Percentiles rank a stretch among this genome's conserved stretches.
Conservation (phyloP, 2,113 vertebrate species). For the Dasyornis broadbenti region DNA sequence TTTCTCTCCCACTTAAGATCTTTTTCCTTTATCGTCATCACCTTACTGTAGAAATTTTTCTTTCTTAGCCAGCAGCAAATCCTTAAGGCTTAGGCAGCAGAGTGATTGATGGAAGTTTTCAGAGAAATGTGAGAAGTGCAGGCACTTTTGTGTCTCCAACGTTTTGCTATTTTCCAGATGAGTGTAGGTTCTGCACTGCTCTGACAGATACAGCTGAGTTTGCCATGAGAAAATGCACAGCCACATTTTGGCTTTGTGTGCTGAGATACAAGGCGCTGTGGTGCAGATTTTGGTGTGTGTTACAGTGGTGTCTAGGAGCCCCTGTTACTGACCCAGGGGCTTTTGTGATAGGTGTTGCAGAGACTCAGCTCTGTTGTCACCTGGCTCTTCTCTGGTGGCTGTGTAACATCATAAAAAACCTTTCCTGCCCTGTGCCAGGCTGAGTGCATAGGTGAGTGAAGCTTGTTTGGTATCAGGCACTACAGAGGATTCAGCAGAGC, state of each 20-base stretch:
- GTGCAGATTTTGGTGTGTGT: background rate
- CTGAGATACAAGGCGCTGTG: background rate
- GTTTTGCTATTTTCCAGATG: background rate
- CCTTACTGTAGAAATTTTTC: background rate
- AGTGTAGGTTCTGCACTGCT: background rate
- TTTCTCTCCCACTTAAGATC: background rate
- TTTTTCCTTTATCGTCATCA: background rate
- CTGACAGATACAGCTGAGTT: background rate
- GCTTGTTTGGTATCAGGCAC: background rate
- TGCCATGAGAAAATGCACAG: background rate
- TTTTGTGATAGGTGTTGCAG: background rate
- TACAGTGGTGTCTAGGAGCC: background rate
- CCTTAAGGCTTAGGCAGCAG: background rate
- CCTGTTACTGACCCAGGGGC: accelerated
- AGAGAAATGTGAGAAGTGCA: background rate
- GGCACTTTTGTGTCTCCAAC: background rate
- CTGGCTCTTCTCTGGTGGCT: background rate
- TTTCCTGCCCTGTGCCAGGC: background rate
- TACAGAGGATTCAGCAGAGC: background rate
- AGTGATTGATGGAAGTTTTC: background rate
- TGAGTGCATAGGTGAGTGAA: accelerated
- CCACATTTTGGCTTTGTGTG: background rate
- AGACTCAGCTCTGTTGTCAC: background rate
- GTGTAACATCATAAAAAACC: background rate
- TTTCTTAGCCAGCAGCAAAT: background rate